Evolutionary conservation across 2,797 vertebrate genomes (phyloP).

Genomic region (Notoglanidium macrostoma): DNA sequence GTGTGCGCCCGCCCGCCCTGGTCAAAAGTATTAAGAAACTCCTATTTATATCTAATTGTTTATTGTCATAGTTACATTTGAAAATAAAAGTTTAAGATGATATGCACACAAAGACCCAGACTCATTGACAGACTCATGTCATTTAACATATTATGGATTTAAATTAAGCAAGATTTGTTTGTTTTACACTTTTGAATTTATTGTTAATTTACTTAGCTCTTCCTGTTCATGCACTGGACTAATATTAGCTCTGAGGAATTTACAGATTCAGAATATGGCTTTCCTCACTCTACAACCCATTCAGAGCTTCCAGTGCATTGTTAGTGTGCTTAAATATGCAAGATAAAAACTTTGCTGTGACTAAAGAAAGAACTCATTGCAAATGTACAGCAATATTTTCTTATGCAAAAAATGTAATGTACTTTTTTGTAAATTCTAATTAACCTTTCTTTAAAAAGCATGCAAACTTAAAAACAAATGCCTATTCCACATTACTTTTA

Average conservation of each 20-base stretch:
- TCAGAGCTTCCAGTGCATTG: background rate
- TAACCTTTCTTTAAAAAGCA: no score
- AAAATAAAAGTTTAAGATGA: conserved; percentile 59
- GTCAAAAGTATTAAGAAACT: conserved; percentile 57
- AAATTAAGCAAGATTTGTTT: background rate
- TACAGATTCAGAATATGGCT: background rate
- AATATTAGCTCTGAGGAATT: background rate
- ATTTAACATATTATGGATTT: background rate
- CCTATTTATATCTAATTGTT: conserved; percentile 80
- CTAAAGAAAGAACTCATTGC: background rate
- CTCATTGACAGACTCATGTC: background rate
- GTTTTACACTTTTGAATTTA: background rate
- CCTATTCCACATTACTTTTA: no score
- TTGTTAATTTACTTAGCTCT: background rate
- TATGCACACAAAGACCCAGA: conserved; percentile 63
- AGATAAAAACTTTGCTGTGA: background rate
- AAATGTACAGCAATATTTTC: background rate
- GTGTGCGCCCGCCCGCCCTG: conserved; percentile 54
- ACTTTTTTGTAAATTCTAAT: background rate
- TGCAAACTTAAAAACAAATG: no score
- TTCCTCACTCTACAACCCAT: background rate
- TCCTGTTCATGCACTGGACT: background rate
- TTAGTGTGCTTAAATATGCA: background rate
- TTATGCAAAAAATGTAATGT: background rate
- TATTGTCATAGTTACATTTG: conserved; percentile 70